Percentiles rank a stretch among this genome's conserved stretches.
Evolutionary conservation across 2,797 vertebrate genomes (phyloP).

Genomic region (Hippopotamyrus pictus): DNA sequence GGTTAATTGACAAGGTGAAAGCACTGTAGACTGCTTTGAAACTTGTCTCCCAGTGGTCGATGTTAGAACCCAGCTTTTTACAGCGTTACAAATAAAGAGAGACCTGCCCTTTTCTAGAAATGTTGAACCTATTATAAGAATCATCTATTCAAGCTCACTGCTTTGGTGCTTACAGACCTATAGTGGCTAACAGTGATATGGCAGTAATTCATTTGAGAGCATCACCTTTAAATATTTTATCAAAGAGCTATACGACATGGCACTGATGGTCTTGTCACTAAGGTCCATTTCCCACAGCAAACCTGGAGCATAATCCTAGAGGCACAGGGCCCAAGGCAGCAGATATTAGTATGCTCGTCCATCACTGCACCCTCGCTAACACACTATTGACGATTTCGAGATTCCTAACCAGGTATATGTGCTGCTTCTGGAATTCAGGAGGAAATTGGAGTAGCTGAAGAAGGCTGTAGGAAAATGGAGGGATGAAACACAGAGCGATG

Average conservation of each 20-base stretch:
- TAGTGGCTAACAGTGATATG: not conserved
- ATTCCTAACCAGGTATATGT: not conserved
- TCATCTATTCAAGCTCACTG: not conserved
- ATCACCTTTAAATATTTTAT: constrained; percentile 7
- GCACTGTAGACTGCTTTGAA: not conserved
- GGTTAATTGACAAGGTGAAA: not conserved
- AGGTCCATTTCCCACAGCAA: not conserved
- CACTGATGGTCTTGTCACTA: not conserved
- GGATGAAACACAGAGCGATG: not conserved
- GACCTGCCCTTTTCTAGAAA: not conserved
- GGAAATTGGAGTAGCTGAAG: not conserved
- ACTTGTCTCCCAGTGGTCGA: not conserved
- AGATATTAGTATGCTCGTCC: not conserved
- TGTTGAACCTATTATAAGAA: not conserved
- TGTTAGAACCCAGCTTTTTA: not conserved
- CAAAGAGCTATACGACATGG: not conserved
- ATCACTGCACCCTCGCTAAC: not conserved
- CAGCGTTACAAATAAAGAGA: not conserved
- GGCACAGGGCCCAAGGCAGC: not conserved
- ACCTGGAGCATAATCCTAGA: not conserved
- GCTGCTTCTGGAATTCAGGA: not conserved
- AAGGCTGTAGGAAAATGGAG: not conserved
- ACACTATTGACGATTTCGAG: not conserved
- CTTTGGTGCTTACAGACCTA: not conserved
- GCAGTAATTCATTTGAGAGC: not conserved